Evolutionary conservation across 1,140 invertebrate genomes (phyloP).

Genomic region (Pogonognathellus flavescens): DNA sequence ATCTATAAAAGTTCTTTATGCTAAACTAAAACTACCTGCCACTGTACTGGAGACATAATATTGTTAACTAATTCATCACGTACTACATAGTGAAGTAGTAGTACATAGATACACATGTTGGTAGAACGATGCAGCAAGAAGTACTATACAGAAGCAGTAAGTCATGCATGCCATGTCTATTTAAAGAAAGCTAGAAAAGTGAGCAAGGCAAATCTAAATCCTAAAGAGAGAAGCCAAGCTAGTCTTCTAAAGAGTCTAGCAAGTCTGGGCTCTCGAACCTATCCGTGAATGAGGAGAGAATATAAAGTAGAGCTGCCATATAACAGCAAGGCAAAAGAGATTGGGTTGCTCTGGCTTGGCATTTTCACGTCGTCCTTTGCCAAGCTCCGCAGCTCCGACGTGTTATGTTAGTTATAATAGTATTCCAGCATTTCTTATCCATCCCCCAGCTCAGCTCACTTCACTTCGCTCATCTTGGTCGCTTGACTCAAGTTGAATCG

Average conservation of each 20-base stretch:
- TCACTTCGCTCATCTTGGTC: conserved; percentile 32
- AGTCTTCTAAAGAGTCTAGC: background rate
- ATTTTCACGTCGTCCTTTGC: conserved; percentile 17
- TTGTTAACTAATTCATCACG: background rate
- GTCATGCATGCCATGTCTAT: background rate
- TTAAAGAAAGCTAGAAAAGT: background rate
- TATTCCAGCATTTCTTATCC: conserved; percentile 37
- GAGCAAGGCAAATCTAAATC: background rate
- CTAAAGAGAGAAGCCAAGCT: conserved; percentile 6
- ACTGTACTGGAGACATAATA: background rate
- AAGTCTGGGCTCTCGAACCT: background rate
- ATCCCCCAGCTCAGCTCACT: conserved; percentile 32
- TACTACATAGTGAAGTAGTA: background rate
- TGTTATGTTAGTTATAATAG: background rate
- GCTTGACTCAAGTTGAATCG: conserved; percentile 39
- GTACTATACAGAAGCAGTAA: background rate
- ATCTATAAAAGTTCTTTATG: too few species aligned
- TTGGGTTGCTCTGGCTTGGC: conserved; percentile 21
- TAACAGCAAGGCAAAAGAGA: conserved; percentile 16
- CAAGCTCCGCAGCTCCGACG: background rate
- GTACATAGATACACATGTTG: background rate
- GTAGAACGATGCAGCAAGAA: background rate
- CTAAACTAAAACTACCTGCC: background rate
- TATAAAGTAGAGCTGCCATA: background rate
- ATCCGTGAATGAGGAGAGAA: background rate